Conservation (phyloP, 1,140 invertebrate genomes). For the Aphaenogaster floridana region DNA sequence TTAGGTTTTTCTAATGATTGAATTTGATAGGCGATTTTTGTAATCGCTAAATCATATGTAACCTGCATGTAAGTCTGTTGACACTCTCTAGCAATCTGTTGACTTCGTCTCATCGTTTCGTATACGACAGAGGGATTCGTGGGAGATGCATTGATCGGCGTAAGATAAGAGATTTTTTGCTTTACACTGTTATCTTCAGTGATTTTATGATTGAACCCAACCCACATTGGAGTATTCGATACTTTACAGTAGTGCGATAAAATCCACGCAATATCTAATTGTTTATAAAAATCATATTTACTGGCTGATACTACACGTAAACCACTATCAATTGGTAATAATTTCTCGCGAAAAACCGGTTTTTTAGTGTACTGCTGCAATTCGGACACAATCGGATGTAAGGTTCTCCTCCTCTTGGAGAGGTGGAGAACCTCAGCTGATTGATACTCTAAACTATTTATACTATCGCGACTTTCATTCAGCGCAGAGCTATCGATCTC, state of each 20-base stretch:
- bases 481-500: background rate
- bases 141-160: constrained; percentile 72
- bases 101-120: constrained; percentile 66
- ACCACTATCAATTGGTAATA: background rate
- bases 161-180: constrained; percentile 68
- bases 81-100: constrained; percentile 61
- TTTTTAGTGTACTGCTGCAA: constrained; percentile 28
- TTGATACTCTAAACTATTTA: background rate
- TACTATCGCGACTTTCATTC: background rate
- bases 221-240: constrained; percentile 62
- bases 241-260: constrained; percentile 35
- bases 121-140: constrained; percentile 57
- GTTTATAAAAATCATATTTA: constrained; percentile 5
- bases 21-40: constrained; percentile 39
- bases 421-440: background rate
- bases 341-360: background rate
- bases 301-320: background rate
- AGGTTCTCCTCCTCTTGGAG: constrained; percentile 8
- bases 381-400: background rate
- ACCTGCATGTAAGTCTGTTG: constrained; percentile 77
- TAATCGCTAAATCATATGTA: constrained; percentile 49
- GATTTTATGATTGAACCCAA: constrained; percentile 59
- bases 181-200: constrained; percentile 22
- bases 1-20: constrained; percentile 69
- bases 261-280: background rate